Base-by-base conservation (phyloP, 2,888 invertebrate genomes). In the Eueremaeus valkanovi region DNA sequence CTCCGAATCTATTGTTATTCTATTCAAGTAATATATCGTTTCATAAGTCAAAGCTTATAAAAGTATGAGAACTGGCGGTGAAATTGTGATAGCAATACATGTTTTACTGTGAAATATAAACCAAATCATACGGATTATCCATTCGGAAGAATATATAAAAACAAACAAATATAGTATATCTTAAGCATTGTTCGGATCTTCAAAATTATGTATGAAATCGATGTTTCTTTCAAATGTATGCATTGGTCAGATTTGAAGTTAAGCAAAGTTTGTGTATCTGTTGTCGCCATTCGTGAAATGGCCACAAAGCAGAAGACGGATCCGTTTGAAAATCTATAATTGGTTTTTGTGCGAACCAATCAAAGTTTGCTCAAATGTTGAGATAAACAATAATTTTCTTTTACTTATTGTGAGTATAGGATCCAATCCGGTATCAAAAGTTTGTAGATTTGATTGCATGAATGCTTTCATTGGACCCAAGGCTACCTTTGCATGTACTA, bases 381-480 rank as follows among this genome's bases (percentile, higher is more conserved):
- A 66, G 66, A 68, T 68, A 68, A 68, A 68, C 68, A 68, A 68
- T 68, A 68, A 68, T 68, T 68, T 68, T 42, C 40, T 68, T 68
- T 13, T 68, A 42, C 68, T 68, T 68, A 68, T 68, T 68, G 36
- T 68, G 11, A 24, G 13, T 42, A 68, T 68, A 42, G 68, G 42
- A 68, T 68, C n/a, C 40, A 68, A 42, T 68, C 36, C 40, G 13
- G 40, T 27, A 68, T 68, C 42, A 68, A 68, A 68, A 68, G 24
- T 68, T 40, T 42, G 68, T 42, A 18, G 63, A 68, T 68, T 68
- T 68, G 68, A 68, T 68, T 68, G 68, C 68, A 68, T 68, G 68
- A 68, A 68, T 68, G 68, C 68, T 27, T 68, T 68, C 68, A 68
- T 40, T 68, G 68, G 68, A 68, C 21, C 68, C 68, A 24, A 40